Evolutionary conservation across 2,797 vertebrate genomes (phyloP).

Genomic region (Leucoraja ocellata): DNA sequence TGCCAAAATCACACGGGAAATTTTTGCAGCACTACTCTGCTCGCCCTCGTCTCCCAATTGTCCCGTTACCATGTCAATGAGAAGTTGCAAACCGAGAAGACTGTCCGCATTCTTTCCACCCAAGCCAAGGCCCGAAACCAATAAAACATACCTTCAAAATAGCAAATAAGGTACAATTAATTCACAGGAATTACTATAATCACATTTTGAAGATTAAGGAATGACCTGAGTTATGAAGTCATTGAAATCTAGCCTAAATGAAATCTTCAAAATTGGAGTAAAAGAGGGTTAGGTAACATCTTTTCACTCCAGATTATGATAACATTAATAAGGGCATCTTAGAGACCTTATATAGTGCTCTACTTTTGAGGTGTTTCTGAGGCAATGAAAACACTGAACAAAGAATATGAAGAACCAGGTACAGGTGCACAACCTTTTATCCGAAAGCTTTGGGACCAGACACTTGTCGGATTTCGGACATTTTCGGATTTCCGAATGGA

Average conservation of each 20-base stretch:
- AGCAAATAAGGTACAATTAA: background rate
- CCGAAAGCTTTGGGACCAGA: too few species aligned
- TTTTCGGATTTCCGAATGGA: too few species aligned
- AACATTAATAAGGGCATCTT: background rate
- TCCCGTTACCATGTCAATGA: conserved; percentile 88
- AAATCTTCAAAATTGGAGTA: background rate
- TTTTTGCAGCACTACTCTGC: conserved; percentile 73
- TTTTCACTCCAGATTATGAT: background rate
- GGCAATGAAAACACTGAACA: background rate
- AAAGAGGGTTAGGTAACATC: background rate
- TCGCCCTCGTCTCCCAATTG: conserved; percentile 83
- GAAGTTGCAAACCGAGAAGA: conserved; percentile 80
- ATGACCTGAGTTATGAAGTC: background rate
- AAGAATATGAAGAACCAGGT: background rate
- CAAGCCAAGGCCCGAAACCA: conserved; percentile 82
- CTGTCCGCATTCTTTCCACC: conserved; percentile 78
- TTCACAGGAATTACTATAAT: background rate
- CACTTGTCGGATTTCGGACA: too few species aligned
- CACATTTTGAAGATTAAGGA: background rate
- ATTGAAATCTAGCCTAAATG: background rate
- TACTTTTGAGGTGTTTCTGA: too few species aligned
- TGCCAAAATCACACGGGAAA: conserved; percentile 77
- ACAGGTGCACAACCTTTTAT: too few species aligned
- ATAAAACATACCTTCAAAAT: conserved; percentile 73
- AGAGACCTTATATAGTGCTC: background rate